Percentiles rank a stretch among this genome's conserved stretches.
These are phyloP conservation scores for Perca flavescens DNA, from an alignment of 2,113 vertebrate species.

Conservation along the genomic window DNA sequence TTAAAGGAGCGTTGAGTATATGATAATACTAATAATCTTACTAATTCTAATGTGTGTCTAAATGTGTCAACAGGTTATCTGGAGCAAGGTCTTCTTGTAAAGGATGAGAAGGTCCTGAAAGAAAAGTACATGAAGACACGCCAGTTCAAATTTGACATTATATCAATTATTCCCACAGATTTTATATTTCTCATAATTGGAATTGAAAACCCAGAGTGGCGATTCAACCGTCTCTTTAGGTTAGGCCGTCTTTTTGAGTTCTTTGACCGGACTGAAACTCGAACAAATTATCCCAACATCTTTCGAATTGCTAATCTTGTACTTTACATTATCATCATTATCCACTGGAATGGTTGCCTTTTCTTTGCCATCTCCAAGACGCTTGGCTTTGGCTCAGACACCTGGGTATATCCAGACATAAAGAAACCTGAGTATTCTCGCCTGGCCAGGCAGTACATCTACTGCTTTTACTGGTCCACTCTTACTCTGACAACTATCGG, in stretches of 20 bases:
- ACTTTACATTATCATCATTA: slow-evolving; percentile 92
- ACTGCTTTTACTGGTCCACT: slow-evolving; percentile 80
- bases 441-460: slow-evolving; percentile 81
- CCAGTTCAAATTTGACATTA: slow-evolving; percentile 90
- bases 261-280: slow-evolving; percentile 93
- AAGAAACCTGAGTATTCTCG: slow-evolving; percentile 79
- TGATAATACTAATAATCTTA: neutral
- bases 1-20: neutral
- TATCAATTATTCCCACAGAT: slow-evolving; percentile 92
- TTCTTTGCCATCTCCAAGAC: slow-evolving; percentile 92
- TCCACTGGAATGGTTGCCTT: slow-evolving; percentile 94
- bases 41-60: neutral
- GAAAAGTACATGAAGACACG: slow-evolving; percentile 85
- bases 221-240: slow-evolving; percentile 92
- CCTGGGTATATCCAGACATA: slow-evolving; percentile 91
- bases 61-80: slow-evolving; percentile 88
- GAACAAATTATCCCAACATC: slow-evolving; percentile 93
- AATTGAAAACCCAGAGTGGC: slow-evolving; percentile 88
- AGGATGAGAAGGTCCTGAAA: slow-evolving; percentile 86
- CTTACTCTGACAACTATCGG: slow-evolving; percentile 79
- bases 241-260: slow-evolving; percentile 91
- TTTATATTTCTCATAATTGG: slow-evolving; percentile 88
- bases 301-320: slow-evolving; percentile 93
- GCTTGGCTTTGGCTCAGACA: slow-evolving; percentile 90
- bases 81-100: slow-evolving; percentile 95